Evolutionary conservation across 2,113 vertebrate species (phyloP).

Genomic region (Phylloscopus trochiloides): DNA sequence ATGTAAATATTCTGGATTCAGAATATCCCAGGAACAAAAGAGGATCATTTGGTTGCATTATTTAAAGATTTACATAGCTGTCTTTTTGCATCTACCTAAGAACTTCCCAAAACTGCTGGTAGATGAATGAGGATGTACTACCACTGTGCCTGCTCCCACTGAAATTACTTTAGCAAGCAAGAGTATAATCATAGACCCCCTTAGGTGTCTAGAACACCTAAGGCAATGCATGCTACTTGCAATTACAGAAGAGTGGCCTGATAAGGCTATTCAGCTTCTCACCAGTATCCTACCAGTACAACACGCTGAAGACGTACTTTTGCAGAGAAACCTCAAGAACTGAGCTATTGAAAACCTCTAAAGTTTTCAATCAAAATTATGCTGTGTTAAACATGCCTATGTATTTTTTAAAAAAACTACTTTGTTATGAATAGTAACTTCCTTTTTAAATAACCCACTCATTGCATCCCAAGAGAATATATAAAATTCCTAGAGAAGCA

Average conservation of each 20-base stretch:
- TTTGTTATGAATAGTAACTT: background rate
- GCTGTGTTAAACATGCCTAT: background rate
- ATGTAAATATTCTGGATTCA: background rate
- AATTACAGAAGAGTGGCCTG: fast-evolving
- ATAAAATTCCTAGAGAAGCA: background rate
- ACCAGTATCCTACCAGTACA: background rate
- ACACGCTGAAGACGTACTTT: background rate
- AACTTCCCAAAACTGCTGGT: background rate
- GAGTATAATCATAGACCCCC: background rate
- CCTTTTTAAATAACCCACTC: background rate
- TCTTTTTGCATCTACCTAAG: background rate
- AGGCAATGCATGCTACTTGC: background rate
- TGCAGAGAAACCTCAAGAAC: background rate
- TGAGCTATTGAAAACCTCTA: background rate
- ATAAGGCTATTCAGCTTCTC: background rate
- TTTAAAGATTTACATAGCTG: background rate
- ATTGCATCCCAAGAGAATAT: fast-evolving
- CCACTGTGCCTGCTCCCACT: background rate
- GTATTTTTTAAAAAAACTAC: background rate
- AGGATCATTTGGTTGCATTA: fast-evolving
- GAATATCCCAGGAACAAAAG: background rate
- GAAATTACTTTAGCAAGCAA: background rate
- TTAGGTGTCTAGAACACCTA: background rate
- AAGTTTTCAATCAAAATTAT: background rate
- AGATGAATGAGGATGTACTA: background rate